Conservation (phyloP, 2,888 invertebrate genomes). For the Oxycera nigricornis region DNA sequence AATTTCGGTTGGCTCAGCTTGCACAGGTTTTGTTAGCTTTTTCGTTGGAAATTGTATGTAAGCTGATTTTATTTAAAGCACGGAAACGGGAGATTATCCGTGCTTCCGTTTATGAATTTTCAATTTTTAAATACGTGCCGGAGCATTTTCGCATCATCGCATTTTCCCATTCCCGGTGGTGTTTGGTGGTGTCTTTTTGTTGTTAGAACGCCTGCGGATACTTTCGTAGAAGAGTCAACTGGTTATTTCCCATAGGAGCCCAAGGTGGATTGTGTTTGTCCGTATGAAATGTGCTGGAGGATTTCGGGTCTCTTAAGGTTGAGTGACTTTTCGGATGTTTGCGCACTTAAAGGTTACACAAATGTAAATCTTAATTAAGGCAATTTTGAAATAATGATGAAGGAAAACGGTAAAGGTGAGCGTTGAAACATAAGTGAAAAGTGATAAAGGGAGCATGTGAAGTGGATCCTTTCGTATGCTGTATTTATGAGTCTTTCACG, state of each 20-base stretch:
- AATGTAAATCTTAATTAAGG: slow-evolving; percentile 5
- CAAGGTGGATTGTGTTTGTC: neutral
- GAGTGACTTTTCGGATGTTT: neutral
- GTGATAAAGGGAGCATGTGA: neutral
- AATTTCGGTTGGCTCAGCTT: too few relatives aligned
- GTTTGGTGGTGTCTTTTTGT: neutral
- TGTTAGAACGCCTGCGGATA: neutral
- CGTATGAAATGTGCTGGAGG: neutral
- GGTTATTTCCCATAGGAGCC: neutral
- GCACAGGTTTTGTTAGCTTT: too few relatives aligned
- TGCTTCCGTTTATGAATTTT: neutral
- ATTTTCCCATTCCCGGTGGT: too few relatives aligned
- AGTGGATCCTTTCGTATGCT: neutral
- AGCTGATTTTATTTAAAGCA: neutral
- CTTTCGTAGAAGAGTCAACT: too few relatives aligned
- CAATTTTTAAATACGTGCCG: neutral
- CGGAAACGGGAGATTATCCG: neutral
- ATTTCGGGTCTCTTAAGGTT: neutral
- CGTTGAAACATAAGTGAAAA: neutral
- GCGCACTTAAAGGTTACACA: neutral
- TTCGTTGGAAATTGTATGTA: neutral
- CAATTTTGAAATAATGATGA: neutral
- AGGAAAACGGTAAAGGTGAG: neutral
- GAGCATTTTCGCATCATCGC: neutral
- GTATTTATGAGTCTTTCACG: too few relatives aligned